phyloP scores from a whole-genome alignment of 1,140 invertebrate genomes.

The Babylonia areolata region DNA sequence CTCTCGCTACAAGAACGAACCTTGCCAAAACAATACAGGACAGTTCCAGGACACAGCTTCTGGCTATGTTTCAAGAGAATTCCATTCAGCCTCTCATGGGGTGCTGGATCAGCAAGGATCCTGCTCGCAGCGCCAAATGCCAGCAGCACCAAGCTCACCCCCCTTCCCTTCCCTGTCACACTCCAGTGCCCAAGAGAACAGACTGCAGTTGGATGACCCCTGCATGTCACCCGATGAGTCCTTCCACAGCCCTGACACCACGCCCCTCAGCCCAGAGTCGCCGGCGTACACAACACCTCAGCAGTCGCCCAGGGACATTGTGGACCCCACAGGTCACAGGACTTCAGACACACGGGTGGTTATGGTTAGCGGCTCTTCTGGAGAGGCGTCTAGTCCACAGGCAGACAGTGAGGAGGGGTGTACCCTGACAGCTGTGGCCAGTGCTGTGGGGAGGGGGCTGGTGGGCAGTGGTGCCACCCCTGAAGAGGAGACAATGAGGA shows the following conservation, averaged over 20 bases:
- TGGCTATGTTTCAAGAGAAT: background rate
- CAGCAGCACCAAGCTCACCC: background rate
- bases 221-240: conserved; percentile 11
- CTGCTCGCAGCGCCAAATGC: background rate
- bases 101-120: too few species aligned
- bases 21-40: background rate
- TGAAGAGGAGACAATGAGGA: conserved; percentile 29
- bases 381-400: background rate
- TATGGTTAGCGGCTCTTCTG: background rate
- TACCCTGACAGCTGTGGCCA: background rate
- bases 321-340: background rate
- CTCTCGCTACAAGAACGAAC: background rate
- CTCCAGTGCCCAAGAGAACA: background rate
- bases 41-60: background rate
- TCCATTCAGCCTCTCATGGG: background rate
- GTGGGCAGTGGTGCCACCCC: conserved; percentile 33
- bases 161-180: background rate
- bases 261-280: conserved; percentile 40
- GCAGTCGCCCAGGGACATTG: conserved; percentile 54
- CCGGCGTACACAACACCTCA: conserved; percentile 61
- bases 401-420: background rate
- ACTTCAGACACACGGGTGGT: background rate
- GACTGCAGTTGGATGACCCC: background rate
- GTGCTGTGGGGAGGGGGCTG: conserved; percentile 22
- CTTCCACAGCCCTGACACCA: conserved; percentile 5